phyloP scores from a whole-genome alignment of 1,140 invertebrate genomes.

The Anthonomus grandis region DNA sequence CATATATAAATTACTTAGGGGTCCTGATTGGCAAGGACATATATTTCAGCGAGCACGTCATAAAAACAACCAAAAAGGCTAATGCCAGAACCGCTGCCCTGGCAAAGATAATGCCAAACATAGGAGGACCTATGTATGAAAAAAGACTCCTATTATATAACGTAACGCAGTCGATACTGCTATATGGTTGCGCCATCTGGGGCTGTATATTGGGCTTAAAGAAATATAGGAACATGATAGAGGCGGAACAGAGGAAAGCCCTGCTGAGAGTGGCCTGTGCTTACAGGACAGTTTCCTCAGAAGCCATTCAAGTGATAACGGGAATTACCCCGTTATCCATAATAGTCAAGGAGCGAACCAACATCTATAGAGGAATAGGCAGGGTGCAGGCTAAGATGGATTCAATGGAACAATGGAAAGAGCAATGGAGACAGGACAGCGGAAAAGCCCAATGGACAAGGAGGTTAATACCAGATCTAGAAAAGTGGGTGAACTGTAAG shows the following conservation, averaged over 20 bases:
- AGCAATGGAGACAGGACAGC: constrained; percentile 3
- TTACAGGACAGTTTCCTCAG: not conserved
- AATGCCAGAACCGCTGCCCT: constrained; percentile 6
- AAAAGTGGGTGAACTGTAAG: constrained; percentile 9
- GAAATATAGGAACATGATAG: not conserved
- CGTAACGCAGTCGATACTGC: not conserved
- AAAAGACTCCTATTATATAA: not conserved
- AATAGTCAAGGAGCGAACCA: not conserved
- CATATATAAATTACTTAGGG: not conserved
- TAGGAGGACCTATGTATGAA: not conserved
- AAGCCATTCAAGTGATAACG: not conserved
- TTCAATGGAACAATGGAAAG: not conserved
- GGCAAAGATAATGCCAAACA: constrained; percentile 22
- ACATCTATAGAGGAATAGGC: not conserved
- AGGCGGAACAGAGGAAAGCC: not conserved
- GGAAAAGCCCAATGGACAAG: constrained; percentile 14
- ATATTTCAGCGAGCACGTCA: not conserved
- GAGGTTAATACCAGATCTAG: constrained; percentile 13
- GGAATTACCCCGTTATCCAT: not conserved
- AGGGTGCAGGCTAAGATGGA: not conserved
- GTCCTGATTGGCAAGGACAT: not conserved
- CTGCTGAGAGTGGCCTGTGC: not conserved
- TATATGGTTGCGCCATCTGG: constrained; percentile 1
- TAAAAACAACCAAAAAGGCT: not conserved
- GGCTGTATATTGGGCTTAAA: not conserved